These are phyloP conservation scores for Eilema griseolum DNA, from an alignment of 2,888 invertebrate species.

Conservation along the genomic window DNA sequence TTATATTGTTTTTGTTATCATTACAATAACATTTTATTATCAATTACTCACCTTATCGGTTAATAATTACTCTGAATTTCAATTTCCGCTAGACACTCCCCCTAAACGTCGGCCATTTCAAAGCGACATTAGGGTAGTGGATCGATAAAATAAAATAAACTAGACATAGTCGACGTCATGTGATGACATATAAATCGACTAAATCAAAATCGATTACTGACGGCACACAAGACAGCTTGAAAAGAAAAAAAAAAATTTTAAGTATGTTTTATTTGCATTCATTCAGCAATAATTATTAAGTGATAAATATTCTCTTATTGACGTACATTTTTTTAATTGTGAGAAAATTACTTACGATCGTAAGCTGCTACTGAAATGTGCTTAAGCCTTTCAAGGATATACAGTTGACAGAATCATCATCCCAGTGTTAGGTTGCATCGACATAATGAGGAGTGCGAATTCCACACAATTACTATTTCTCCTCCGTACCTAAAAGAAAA, in stretches of 20 bases:
- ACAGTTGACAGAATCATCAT: too few relatives aligned
- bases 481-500: too few relatives aligned
- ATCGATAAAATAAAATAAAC: constrained; percentile 69
- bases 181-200: constrained; percentile 31
- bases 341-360: too few relatives aligned
- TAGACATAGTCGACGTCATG: constrained; percentile 12
- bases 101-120: constrained; percentile 86
- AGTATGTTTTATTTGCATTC: too few relatives aligned
- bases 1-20: constrained; percentile 24
- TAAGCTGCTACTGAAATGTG: too few relatives aligned
- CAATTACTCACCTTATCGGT: constrained; percentile 68
- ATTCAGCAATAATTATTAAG: background rate
- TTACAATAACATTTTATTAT: constrained; percentile 34
- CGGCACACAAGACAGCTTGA: too few relatives aligned
- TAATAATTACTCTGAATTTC: constrained; percentile 72
- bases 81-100: constrained; percentile 83
- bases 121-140: constrained; percentile 74
- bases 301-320: background rate
- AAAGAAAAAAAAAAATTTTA: too few relatives aligned
- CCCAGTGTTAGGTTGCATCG: too few relatives aligned
- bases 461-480: too few relatives aligned
- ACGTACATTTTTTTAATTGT: too few relatives aligned
- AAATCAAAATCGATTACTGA: background rate
- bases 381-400: too few relatives aligned
- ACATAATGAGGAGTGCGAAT: too few relatives aligned